phyloP scores from a whole-genome alignment of 2,113 vertebrate species.

The Ploceus nigricollis region DNA sequence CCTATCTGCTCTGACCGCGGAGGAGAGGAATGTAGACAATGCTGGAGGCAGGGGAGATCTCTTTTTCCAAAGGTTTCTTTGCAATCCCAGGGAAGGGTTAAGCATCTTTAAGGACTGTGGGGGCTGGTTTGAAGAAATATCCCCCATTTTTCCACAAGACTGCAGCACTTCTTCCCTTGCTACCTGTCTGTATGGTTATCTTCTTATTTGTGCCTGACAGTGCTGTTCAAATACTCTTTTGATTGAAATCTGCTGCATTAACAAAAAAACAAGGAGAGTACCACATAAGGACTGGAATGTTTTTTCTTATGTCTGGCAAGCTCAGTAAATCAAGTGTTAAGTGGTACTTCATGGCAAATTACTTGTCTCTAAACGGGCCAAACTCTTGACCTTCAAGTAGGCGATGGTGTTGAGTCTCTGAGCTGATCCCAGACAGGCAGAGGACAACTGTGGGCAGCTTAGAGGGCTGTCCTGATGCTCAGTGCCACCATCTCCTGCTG shows the following conservation, averaged over 20 bases:
- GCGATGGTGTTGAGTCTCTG: neutral
- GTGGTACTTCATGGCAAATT: neutral
- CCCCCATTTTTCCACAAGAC: neutral
- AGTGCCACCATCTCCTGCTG: neutral
- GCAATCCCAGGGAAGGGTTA: neutral
- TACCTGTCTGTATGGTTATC: neutral
- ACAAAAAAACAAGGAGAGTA: neutral
- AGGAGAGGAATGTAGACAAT: neutral
- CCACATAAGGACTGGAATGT: neutral
- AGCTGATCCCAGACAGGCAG: neutral
- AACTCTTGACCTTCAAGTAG: neutral
- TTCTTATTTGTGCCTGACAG: neutral
- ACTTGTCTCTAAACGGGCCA: neutral
- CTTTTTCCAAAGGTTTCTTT: neutral
- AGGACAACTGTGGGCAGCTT: neutral
- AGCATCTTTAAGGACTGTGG: neutral
- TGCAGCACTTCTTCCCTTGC: neutral
- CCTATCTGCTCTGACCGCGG: neutral
- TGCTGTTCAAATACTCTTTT: neutral
- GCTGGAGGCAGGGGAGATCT: neutral
- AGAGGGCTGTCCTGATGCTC: neutral
- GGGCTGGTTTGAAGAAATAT: neutral
- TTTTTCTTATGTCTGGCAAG: neutral
- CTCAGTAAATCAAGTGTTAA: neutral
- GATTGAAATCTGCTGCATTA: neutral